A percentile compares a stretch with the other conserved stretches of the same genome.
Evolutionary conservation across 2,113 vertebrate genomes (phyloP).

Genomic region (Terrapene triunguis): DNA sequence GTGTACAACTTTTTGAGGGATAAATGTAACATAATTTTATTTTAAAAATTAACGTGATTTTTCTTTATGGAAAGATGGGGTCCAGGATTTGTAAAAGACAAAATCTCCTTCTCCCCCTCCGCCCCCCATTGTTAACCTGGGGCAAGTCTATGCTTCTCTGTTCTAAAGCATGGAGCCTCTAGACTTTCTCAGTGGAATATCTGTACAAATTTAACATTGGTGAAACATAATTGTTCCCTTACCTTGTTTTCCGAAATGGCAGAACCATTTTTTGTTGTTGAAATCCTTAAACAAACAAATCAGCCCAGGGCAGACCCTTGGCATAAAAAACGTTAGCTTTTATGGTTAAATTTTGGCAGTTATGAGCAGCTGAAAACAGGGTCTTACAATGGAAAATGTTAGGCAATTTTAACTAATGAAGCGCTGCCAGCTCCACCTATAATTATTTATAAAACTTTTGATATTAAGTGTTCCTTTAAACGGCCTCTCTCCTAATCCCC

Average conservation of each 20-base stretch:
- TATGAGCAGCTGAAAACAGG: background rate
- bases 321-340: background rate
- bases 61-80: background rate
- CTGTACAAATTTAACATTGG: background rate
- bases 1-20: background rate
- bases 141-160: background rate
- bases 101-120: background rate
- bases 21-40: background rate
- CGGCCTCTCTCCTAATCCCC: background rate
- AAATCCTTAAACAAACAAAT: background rate
- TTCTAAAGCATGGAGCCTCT: background rate
- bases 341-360: background rate
- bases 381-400: background rate
- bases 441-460: background rate
- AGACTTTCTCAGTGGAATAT: background rate
- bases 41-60: background rate
- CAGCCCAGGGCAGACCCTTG: background rate
- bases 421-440: background rate
- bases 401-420: background rate
- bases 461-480: background rate
- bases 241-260: background rate
- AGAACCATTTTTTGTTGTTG: background rate
- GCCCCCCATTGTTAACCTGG: background rate
- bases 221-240: background rate
- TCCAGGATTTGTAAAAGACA: background rate